phyloP scores from a whole-genome alignment of 2,888 invertebrate genomes.

The Lasioglossum vierecki region DNA sequence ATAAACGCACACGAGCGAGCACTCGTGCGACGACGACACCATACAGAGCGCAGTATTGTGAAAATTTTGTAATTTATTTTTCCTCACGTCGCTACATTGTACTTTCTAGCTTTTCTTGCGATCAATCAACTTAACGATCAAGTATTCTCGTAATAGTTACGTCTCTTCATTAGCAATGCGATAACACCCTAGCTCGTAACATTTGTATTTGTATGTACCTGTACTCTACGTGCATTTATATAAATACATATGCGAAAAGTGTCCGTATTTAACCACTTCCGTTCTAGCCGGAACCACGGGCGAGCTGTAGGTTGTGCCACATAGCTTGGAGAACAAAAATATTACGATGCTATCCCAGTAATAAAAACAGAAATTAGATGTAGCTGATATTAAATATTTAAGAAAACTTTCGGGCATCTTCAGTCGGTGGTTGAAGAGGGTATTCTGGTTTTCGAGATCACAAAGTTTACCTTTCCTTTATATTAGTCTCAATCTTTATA shows the following conservation, averaged over 20 bases:
- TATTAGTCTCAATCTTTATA: background rate
- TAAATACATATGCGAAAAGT: conserved; percentile 81
- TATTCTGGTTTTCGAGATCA: background rate
- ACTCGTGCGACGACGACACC: conserved; percentile 74
- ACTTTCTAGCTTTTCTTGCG: conserved; percentile 63
- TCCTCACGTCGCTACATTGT: conserved; percentile 74
- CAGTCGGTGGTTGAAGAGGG: conserved; percentile 2
- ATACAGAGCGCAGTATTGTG: conserved; percentile 82
- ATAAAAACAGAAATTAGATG: background rate
- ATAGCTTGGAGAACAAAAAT: conserved; percentile 8
- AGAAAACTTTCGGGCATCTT: background rate
- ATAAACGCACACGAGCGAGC: conserved; percentile 73
- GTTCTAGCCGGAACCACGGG: conserved; percentile 8
- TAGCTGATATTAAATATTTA: background rate
- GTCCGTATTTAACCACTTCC: conserved; percentile 49
- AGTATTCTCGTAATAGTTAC: conserved; percentile 67
- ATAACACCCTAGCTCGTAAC: conserved; percentile 79
- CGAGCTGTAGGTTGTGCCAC: conserved; percentile 7
- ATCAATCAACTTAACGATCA: conserved; percentile 57
- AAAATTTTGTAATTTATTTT: conserved; percentile 82
- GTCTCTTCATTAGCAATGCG: conserved; percentile 79
- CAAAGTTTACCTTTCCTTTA: background rate
- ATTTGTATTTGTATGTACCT: conserved; percentile 82
- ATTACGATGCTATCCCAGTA: background rate
- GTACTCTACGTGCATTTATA: conserved; percentile 83